Evolutionary conservation across 2,888 invertebrate genomes (phyloP), one percentile per base, ranked within the genome.

Genomic region (Smittia aterrima): DNA sequence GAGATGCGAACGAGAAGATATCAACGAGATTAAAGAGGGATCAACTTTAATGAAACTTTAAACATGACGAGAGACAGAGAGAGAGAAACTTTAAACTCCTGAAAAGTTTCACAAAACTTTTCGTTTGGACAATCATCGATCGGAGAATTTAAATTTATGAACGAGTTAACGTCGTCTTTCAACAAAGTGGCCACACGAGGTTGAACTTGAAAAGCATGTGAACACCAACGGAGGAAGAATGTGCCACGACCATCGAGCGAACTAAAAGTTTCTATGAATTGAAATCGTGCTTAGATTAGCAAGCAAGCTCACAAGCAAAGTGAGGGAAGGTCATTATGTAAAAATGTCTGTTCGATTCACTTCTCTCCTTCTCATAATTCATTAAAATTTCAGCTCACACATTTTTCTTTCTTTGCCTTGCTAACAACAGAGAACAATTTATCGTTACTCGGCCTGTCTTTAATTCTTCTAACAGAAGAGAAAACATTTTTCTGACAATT

Each of bases 311-410:
- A 7, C 4, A 16, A n/a, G n/a, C n/a, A 53, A n/a, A 70, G 70
- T 70, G 70, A 70, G 41, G 70, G 53, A 70, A 71, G 71, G 71
- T 71, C 71, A 71, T 71, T 71, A 71, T 58, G 71, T 71, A 71
- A 71, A 71, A 71, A 58, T 71, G 54, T 71, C 58, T 58, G 25
- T 58, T 41, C 70, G 41, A 70, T 25, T 70, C 53, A 70, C 70
- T 70, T 22, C 58, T 20, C 58, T 22, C 47, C 66, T 24, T 22
- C 68, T 70, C 70, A 70, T 70, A 70, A 47, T 70, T 70, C 70
- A 70, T 70, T 70, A 70, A 70, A 67, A 53, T 70, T 70, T 70
- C 70, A 53, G 24, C 70, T 70, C 70, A 70, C 70, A 70, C 47
- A 70, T 70, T 47, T 47, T 24, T 41, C n/a, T 47, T 16, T 7